Percentiles rank a stretch among this genome's conserved stretches.
Evolutionary conservation across 2,113 vertebrate genomes (phyloP).

Genomic region (Percopsis transmontana): DNA sequence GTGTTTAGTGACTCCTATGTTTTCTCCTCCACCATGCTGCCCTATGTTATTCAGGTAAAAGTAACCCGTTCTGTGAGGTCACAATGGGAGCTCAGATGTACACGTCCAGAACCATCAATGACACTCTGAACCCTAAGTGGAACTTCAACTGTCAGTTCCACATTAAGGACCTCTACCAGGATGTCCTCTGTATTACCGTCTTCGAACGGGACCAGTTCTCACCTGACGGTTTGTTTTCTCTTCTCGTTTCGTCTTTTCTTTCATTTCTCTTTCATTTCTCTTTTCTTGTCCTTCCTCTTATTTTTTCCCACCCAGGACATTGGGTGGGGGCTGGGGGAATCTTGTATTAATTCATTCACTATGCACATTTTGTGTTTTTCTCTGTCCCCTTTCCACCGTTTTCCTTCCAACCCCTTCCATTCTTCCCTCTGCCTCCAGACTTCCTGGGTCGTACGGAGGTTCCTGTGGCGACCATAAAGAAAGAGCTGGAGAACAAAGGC

Average conservation of each 20-base stretch:
- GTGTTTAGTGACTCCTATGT: too few relatives aligned
- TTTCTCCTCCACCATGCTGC: not conserved
- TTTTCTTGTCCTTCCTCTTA: not conserved
- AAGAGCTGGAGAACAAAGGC: constrained; percentile 93
- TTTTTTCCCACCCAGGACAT: not conserved
- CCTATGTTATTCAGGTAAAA: constrained; percentile 81
- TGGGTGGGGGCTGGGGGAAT: too few relatives aligned
- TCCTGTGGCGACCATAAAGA: constrained; percentile 94
- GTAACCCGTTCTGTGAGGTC: constrained; percentile 93
- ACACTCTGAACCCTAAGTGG: constrained; percentile 95
- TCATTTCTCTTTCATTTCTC: not conserved
- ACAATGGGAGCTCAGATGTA: constrained; percentile 94
- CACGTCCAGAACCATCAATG: constrained; percentile 88
- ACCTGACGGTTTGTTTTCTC: constrained; percentile 85
- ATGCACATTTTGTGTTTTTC: not conserved
- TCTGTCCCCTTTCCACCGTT: not conserved
- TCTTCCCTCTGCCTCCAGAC: constrained; percentile 66
- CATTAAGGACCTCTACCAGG: constrained; percentile 92
- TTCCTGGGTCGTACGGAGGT: constrained; percentile 95
- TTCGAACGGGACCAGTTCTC: constrained; percentile 92
- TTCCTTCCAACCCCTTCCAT: not conserved
- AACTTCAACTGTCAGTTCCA: constrained; percentile 98
- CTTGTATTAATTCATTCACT: not conserved
- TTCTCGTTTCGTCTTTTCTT: not conserved
- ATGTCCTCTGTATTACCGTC: constrained; percentile 93